A percentile compares a stretch with the other conserved stretches of the same genome.
phyloP scores from a whole-genome alignment of 2,797 vertebrate species.

The Sebastes hopkinsi region DNA sequence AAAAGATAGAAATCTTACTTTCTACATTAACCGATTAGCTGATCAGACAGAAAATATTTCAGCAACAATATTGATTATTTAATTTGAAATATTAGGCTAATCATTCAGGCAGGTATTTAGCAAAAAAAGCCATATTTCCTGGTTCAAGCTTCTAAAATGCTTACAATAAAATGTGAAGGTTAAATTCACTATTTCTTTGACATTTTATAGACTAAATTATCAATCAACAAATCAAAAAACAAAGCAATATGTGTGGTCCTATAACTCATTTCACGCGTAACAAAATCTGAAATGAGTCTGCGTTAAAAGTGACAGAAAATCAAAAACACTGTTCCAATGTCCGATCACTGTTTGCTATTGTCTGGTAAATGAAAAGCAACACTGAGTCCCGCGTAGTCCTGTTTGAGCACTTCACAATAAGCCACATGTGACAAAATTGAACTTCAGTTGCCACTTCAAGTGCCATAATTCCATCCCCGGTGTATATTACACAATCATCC shows the following conservation, averaged over 20 bases:
- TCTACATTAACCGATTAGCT: not conserved
- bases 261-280: not conserved
- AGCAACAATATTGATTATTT: not conserved
- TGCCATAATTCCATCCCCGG: constrained; percentile 53
- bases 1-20: not conserved
- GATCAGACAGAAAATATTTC: not conserved
- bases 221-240: not conserved
- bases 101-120: not conserved
- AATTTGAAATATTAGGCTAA: too few relatives aligned
- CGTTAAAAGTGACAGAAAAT: not conserved
- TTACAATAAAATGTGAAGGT: not conserved
- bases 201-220: not conserved
- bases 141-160: not conserved
- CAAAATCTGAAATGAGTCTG: not conserved
- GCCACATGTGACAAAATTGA: constrained; percentile 60
- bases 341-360: not conserved
- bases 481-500: constrained; percentile 61
- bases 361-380: constrained; percentile 7
- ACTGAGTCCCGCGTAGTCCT: not conserved
- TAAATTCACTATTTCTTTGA: not conserved
- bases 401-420: constrained; percentile 47
- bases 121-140: not conserved
- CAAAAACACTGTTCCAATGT: not conserved
- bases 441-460: constrained; percentile 57
- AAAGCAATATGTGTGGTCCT: not conserved